Evolutionary conservation across 1,140 invertebrate species (phyloP).

Genomic region (Megathymus violae): DNA sequence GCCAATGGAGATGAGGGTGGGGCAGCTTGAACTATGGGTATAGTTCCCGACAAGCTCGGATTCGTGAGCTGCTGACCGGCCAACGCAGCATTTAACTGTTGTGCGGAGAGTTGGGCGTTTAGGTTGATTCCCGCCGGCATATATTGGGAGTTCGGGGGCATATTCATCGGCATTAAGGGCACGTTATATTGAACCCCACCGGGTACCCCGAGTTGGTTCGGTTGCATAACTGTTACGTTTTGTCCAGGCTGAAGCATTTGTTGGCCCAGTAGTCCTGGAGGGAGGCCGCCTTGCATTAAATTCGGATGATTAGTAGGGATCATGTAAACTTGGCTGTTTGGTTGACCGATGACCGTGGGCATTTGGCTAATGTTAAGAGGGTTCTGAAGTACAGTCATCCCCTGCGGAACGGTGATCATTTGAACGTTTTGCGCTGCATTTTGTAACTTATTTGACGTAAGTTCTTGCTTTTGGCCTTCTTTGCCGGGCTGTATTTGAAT

Average conservation of each 20-base stretch:
- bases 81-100: conserved; percentile 72
- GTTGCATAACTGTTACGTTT: conserved; percentile 76
- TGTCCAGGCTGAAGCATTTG: conserved; percentile 71
- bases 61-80: conserved; percentile 65
- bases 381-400: conserved; percentile 77
- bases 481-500: conserved; percentile 73
- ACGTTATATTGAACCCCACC: conserved; percentile 75
- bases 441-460: conserved; percentile 64
- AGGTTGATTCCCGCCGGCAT: conserved; percentile 71
- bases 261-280: conserved; percentile 63
- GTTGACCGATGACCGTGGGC: conserved; percentile 70
- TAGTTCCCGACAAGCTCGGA: conserved; percentile 65
- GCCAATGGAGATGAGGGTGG: conserved; percentile 64
- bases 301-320: conserved; percentile 73
- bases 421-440: conserved; percentile 71
- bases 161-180: conserved; percentile 75
- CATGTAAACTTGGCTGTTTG: conserved; percentile 78
- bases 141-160: conserved; percentile 68
- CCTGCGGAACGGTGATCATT: conserved; percentile 77
- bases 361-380: conserved; percentile 73
- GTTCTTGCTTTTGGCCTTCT: conserved; percentile 70
- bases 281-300: conserved; percentile 61
- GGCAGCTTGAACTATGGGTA: conserved; percentile 71
- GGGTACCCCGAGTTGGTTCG: conserved; percentile 67
- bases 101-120: conserved; percentile 70